Base-by-base conservation (phyloP, 1,140 invertebrate genomes). In the Cotesia glomerata region DNA sequence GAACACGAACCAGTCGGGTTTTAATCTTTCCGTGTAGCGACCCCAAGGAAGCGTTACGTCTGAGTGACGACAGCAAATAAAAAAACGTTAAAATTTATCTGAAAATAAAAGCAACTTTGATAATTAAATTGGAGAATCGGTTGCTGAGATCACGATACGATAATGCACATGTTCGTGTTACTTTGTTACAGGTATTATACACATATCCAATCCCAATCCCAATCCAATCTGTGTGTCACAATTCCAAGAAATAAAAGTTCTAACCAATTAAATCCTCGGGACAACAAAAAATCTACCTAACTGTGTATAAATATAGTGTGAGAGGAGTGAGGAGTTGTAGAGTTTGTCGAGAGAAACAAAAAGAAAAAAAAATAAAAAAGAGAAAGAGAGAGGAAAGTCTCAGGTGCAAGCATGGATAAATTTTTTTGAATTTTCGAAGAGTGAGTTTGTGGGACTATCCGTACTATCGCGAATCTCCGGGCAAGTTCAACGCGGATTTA, bases 401-500 rank as follows among this genome's bases (percentile, higher is more conserved):
- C 62, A 77, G 69, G 76, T 78, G 76, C 68, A 77, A 76, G 70
- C 69, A 71, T 65, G 73, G 77, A 79, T 80, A 77, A 77, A 79
- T 78, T 76, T 78, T 75, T 76, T 74, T 67, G 52, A 5, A 63
- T 26, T 61, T 61, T 61, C 32, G 39, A 45, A 45, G 16, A 35
- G 59, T 56, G 52, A 56, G 52, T 71, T 74, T 71, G 39, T 45
- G 39, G 39, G 58, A 18, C 63, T 62, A 56, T 51, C 51, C 34
- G 64, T 59, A 69, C 77, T 83, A 83, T 83, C 80, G 72, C 71
- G 69, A 78, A 81, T 83, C 82, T 45, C 8, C 39, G 39, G 11
- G 39, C 39, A 45, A 45, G 39, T 45, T 80, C 73, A 68, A 58
- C 71, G 75, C 69, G 76, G 78, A 84, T 82, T 84, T 84, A 82